These are phyloP conservation scores for Drepana arcuata DNA, from an alignment of 1,140 invertebrate genomes.

Conservation along the genomic window DNA sequence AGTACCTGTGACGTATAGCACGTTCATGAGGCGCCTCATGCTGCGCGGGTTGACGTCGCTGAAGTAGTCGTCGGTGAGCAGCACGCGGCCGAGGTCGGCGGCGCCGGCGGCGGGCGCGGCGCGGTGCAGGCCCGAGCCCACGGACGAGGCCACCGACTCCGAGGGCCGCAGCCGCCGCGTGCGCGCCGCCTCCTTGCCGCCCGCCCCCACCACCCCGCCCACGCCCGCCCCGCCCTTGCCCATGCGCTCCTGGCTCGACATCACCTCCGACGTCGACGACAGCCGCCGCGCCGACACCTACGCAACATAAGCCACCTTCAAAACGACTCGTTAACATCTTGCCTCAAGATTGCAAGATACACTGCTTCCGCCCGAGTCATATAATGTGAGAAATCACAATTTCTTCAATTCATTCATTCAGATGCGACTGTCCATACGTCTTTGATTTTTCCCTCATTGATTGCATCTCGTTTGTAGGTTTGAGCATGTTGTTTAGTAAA, in stretches of 20 bases:
- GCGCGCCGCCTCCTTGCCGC: constrained; percentile 28
- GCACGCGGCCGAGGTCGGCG: constrained; percentile 75
- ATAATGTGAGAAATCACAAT: too few species aligned
- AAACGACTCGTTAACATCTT: too few species aligned
- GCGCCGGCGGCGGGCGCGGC: constrained; percentile 59
- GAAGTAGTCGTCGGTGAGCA: constrained; percentile 95
- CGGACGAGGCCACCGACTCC: constrained; percentile 91
- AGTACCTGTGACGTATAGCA: constrained; percentile 96
- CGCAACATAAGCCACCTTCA: too few species aligned
- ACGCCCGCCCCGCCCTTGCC: constrained; percentile 21
- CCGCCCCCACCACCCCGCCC: background rate
- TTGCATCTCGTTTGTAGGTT: too few species aligned
- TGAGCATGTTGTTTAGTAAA: too few species aligned
- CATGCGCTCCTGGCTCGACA: constrained; percentile 81
- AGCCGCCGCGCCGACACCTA: constrained; percentile 79
- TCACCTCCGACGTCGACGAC: constrained; percentile 84
- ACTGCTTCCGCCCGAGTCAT: too few species aligned
- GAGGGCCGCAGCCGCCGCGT: constrained; percentile 82
- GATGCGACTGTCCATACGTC: too few species aligned
- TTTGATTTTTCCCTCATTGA: too few species aligned
- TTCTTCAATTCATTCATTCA: too few species aligned
- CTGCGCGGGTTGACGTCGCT: constrained; percentile 97
- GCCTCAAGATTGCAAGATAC: too few species aligned
- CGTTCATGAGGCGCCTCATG: constrained; percentile 97
- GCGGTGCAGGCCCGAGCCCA: constrained; percentile 88